Evolutionary conservation across 2,888 invertebrate genomes (phyloP).

Genomic region (Chrysodeixis includens): DNA sequence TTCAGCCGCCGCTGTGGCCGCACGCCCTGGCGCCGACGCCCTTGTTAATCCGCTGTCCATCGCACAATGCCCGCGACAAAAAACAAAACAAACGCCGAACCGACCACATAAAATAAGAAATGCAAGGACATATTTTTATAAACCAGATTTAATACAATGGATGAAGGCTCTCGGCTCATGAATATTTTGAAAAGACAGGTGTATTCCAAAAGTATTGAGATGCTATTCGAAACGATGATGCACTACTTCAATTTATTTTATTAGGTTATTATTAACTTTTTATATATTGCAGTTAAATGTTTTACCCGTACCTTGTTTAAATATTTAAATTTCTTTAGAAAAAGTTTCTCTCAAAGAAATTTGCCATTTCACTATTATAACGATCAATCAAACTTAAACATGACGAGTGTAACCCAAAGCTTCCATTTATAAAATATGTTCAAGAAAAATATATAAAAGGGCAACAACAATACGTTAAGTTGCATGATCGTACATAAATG

Average conservation of each 20-base stretch:
- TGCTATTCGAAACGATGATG: constrained; percentile 18
- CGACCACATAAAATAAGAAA: constrained; percentile 66
- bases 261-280: no score
- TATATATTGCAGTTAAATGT: constrained; percentile 3
- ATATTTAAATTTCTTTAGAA: no score
- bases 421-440: neutral
- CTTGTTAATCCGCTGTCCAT: constrained; percentile 85
- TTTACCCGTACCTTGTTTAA: no score
- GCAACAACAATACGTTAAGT: constrained; percentile 47
- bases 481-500: constrained; percentile 51
- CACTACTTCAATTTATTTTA: constrained; percentile 9
- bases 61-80: constrained; percentile 76
- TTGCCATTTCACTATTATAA: no score
- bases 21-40: constrained; percentile 81
- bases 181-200: constrained; percentile 51
- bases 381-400: neutral
- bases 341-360: no score
- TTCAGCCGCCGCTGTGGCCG: constrained; percentile 70
- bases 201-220: constrained; percentile 27
- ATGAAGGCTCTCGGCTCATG: constrained; percentile 39
- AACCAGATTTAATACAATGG: constrained; percentile 73
- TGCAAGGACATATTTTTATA: constrained; percentile 69
- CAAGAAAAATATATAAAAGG: constrained; percentile 15
- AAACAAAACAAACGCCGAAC: constrained; percentile 68
- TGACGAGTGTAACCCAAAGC: neutral